These are phyloP conservation scores for Castor canadensis DNA, from an alignment of 2,113 vertebrate species.

Conservation along the genomic window DNA sequence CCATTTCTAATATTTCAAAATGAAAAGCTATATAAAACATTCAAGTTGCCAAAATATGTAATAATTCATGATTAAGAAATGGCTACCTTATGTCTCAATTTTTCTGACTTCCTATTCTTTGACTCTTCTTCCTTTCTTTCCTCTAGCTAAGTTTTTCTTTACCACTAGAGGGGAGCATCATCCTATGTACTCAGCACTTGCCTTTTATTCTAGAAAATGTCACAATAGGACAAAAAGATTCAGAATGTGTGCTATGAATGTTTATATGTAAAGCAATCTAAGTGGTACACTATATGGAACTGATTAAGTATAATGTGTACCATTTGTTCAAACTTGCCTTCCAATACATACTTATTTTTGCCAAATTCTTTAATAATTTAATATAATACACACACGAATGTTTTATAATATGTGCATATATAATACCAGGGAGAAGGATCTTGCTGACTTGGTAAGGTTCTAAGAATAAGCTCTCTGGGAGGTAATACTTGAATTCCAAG, in stretches of 20 bases:
- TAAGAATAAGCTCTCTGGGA: slow-evolving; percentile 20
- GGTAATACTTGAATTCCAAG: not conserved
- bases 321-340: slow-evolving; percentile 31
- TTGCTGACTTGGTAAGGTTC: not conserved
- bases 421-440: not conserved
- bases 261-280: not conserved
- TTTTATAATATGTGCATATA: not conserved
- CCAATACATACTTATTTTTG: not conserved
- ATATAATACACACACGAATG: not conserved
- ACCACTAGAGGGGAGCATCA: slow-evolving; percentile 71
- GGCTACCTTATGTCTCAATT: not conserved
- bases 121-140: not conserved
- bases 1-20: not conserved
- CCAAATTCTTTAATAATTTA: slow-evolving; percentile 54
- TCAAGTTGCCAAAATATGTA: not conserved
- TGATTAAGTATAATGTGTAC: slow-evolving; percentile 51
- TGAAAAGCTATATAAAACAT: not conserved
- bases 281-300: not conserved
- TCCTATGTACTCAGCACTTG: not conserved
- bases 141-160: not conserved
- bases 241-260: not conserved
- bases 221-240: not conserved
- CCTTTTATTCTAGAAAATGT: not conserved
- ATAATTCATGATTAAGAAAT: not conserved
- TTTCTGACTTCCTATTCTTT: not conserved